A percentile compares a stretch with the other conserved stretches of the same genome.
Evolutionary conservation across 2,888 invertebrate species (phyloP).

Genomic region (Altica lythri): DNA sequence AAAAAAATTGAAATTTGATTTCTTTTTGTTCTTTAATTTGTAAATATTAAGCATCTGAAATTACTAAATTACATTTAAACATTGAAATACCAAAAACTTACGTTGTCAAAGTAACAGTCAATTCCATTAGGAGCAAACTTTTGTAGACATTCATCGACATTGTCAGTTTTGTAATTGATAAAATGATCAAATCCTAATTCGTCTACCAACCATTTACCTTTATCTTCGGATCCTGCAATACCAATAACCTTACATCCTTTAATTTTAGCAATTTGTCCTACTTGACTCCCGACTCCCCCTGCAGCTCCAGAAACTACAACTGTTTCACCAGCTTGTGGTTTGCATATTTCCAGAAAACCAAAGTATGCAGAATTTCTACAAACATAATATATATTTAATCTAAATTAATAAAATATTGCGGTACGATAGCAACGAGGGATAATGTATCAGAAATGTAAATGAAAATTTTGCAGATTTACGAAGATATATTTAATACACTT

Average conservation of each 20-base stretch:
- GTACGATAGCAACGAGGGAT: not conserved
- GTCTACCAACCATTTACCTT: constrained; percentile 69
- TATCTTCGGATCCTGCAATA: constrained; percentile 72
- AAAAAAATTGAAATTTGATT: constrained; percentile 7
- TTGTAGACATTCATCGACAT: constrained; percentile 61
- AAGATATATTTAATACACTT: too few species aligned
- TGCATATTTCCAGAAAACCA: constrained; percentile 72
- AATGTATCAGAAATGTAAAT: not conserved
- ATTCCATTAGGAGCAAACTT: constrained; percentile 69
- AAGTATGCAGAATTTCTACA: constrained; percentile 74
- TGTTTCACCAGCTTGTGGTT: constrained; percentile 73
- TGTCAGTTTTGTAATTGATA: constrained; percentile 72
- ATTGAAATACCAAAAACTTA: constrained; percentile 52
- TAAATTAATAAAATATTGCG: constrained; percentile 8
- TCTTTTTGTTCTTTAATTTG: too few species aligned
- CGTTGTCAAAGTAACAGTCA: constrained; percentile 79
- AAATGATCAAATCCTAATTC: constrained; percentile 70
- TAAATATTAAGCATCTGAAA: too few species aligned
- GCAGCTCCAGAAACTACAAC: constrained; percentile 77
- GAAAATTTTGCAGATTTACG: too few species aligned
- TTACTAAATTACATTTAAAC: not conserved
- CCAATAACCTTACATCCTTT: constrained; percentile 73
- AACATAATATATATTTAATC: constrained; percentile 3
- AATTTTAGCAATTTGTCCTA: constrained; percentile 79
- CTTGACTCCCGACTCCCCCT: constrained; percentile 77